A percentile compares a stretch with the other conserved stretches of the same genome.
Conservation (phyloP, 2,113 vertebrate species). For the Engraulis encrasicolus region DNA sequence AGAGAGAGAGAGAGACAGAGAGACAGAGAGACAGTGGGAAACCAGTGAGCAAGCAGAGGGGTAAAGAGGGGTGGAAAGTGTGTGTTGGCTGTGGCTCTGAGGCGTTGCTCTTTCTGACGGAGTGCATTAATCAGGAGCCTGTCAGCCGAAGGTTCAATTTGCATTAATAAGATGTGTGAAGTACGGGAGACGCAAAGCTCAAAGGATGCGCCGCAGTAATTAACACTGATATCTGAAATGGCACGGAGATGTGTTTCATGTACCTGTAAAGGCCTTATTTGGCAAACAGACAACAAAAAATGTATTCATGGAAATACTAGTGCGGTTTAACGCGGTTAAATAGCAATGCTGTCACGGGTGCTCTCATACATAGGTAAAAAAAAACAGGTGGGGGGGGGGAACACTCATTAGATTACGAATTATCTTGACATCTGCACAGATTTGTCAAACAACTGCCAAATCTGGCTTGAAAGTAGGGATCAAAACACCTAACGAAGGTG, state of each 20-base stretch:
- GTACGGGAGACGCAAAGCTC: constrained; percentile 13
- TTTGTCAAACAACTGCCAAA: neutral
- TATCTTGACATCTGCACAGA: neutral
- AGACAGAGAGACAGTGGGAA: too few relatives aligned
- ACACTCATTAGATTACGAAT: neutral
- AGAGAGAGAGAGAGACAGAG: neutral
- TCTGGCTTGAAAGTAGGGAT: neutral
- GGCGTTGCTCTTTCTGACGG: neutral
- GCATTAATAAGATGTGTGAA: constrained; percentile 23
- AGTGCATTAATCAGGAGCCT: constrained; percentile 14
- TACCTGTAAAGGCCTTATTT: neutral
- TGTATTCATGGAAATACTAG: neutral
- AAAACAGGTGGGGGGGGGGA: neutral
- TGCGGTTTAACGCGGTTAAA: neutral
- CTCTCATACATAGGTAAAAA: neutral
- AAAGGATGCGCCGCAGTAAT: constrained; percentile 9
- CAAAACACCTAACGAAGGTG: neutral
- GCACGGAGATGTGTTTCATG: neutral
- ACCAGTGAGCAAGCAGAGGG: too few relatives aligned
- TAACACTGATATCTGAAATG: constrained; percentile 18
- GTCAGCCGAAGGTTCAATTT: constrained; percentile 19
- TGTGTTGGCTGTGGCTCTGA: constrained; percentile 4
- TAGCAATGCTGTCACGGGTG: neutral
- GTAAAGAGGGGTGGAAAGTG: neutral
- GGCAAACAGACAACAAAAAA: constrained; percentile 8